Evolutionary conservation across 2,797 vertebrate genomes (phyloP).

Genomic region (Pangasius mekongensis): DNA sequence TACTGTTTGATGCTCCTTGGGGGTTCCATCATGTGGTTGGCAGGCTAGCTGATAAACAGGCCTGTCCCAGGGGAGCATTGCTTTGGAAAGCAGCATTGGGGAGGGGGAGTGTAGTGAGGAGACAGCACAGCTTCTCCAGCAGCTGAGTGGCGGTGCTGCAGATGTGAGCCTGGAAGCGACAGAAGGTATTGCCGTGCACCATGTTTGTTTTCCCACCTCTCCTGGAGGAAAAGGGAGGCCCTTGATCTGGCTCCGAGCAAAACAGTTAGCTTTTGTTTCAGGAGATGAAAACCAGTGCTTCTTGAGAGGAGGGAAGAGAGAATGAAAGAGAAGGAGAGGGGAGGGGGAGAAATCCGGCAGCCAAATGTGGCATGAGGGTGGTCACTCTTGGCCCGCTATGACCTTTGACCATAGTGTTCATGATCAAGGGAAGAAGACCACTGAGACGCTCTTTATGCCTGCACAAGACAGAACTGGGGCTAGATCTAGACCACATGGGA

Average conservation of each 20-base stretch:
- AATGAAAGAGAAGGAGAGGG: constrained; percentile 38
- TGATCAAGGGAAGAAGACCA: constrained; percentile 54
- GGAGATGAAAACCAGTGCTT: constrained; percentile 65
- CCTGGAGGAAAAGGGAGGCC: constrained; percentile 79
- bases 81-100: constrained; percentile 60
- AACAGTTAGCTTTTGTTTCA: constrained; percentile 81
- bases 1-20: constrained; percentile 76
- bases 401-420: constrained; percentile 50
- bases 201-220: constrained; percentile 83
- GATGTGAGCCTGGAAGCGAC: constrained; percentile 81
- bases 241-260: constrained; percentile 79
- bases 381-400: constrained; percentile 42
- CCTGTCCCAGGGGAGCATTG: constrained; percentile 70
- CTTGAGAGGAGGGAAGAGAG: constrained; percentile 51
- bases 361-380: constrained; percentile 55
- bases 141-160: constrained; percentile 79
- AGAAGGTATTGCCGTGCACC: constrained; percentile 79
- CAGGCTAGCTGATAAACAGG: constrained; percentile 79
- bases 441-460: constrained; percentile 16
- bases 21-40: constrained; percentile 81
- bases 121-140: constrained; percentile 74
- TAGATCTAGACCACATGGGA: constrained; percentile 32
- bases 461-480: constrained; percentile 15
- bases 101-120: constrained; percentile 59
- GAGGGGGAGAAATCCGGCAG: constrained; percentile 66